Conservation (phyloP, 2,888 invertebrate species). For the Stenurella melanura region DNA sequence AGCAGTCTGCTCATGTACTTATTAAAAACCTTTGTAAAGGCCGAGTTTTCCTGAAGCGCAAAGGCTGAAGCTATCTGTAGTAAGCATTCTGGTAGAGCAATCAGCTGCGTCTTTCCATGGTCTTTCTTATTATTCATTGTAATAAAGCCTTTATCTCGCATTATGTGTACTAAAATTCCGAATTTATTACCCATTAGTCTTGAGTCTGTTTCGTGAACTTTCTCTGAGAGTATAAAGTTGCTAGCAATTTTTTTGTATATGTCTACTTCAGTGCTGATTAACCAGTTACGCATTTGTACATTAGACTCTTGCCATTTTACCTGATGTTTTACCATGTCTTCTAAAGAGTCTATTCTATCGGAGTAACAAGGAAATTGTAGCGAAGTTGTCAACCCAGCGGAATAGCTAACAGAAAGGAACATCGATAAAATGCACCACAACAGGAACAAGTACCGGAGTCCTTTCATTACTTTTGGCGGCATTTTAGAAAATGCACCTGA, state of each 20-base stretch:
- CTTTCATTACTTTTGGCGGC: not conserved
- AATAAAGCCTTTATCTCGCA: not conserved
- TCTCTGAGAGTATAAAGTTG: not conserved
- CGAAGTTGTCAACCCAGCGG: not conserved
- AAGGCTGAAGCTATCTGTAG: conserved; percentile 54
- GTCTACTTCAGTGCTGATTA: not conserved
- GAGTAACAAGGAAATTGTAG: not conserved
- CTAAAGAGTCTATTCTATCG: not conserved
- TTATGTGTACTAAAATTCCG: not conserved
- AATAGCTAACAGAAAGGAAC: not conserved
- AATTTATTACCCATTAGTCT: not conserved
- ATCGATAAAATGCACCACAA: not conserved
- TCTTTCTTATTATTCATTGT: not conserved
- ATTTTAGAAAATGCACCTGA: not conserved
- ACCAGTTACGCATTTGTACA: not conserved
- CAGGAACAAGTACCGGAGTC: not conserved
- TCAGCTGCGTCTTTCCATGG: conserved; percentile 17
- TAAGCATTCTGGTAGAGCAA: conserved; percentile 57
- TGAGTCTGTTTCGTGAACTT: not conserved
- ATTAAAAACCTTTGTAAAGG: conserved; percentile 55
- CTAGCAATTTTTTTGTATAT: not conserved
- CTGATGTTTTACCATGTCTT: not conserved
- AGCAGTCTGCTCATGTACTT: conserved; percentile 44
- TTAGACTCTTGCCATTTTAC: not conserved
- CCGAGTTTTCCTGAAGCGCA: conserved; percentile 57